These are phyloP conservation scores for Scelioninae gen. 1 DNA, from an alignment of 2,888 invertebrate genomes.

Conservation along the genomic window DNA sequence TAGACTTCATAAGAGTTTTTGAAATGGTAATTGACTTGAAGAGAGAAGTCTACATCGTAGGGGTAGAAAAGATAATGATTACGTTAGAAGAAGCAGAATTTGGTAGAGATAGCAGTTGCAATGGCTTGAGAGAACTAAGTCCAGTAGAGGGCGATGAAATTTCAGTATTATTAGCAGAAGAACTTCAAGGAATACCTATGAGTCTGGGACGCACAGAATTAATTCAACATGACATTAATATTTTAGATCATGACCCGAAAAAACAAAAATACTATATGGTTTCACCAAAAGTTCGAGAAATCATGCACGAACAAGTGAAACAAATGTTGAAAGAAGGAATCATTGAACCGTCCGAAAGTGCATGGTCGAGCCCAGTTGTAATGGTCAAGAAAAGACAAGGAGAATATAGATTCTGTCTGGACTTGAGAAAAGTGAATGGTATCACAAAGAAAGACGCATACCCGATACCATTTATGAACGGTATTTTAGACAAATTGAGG, in stretches of 20 bases:
- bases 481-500: constrained; percentile 75
- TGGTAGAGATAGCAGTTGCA: too few species aligned
- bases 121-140: too few species aligned
- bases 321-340: constrained; percentile 64
- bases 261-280: constrained; percentile 14
- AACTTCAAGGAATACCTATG: constrained; percentile 8
- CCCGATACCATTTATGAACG: constrained; percentile 75
- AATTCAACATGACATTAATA: constrained; percentile 4
- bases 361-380: constrained; percentile 75
- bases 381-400: constrained; percentile 74
- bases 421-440: constrained; percentile 75
- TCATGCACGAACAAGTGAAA: neutral
- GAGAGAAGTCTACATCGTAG: too few species aligned
- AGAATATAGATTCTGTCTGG: constrained; percentile 74
- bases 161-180: neutral
- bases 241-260: neutral
- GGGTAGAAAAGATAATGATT: too few species aligned
- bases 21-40: too few species aligned
- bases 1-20: too few species aligned
- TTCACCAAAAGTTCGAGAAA: neutral
- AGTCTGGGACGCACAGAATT: neutral
- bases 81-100: too few species aligned
- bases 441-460: constrained; percentile 76
- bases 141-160: neutral
- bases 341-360: constrained; percentile 72